Conservation (phyloP, 2,888 invertebrate genomes). For the Eustalomyia histrio region DNA sequence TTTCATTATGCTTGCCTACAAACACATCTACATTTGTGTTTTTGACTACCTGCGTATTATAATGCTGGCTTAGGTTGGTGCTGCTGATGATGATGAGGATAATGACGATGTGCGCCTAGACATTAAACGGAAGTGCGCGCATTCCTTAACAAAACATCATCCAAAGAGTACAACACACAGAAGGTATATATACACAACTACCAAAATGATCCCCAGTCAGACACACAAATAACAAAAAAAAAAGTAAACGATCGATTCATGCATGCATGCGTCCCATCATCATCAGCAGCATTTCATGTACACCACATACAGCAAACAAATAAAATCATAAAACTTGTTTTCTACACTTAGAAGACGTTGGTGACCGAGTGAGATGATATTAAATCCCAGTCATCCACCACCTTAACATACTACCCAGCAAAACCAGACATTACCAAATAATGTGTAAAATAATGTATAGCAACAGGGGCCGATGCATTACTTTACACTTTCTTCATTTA, state of each 20-base stretch:
- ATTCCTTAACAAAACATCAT: conserved; percentile 74
- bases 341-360: conserved; percentile 50
- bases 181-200: neutral
- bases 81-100: conserved; percentile 47
- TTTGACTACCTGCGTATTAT: conserved; percentile 60
- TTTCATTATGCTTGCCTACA: conserved; percentile 46
- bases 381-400: conserved; percentile 43
- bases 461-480: no score
- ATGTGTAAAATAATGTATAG: no score
- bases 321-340: conserved; percentile 59
- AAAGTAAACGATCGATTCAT: conserved; percentile 42
- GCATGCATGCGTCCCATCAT: conserved; percentile 40
- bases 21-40: conserved; percentile 23
- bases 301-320: conserved; percentile 24
- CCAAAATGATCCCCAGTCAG: neutral
- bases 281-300: conserved; percentile 31
- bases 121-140: conserved; percentile 69
- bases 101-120: conserved; percentile 64
- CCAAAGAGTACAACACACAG: conserved; percentile 11
- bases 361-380: conserved; percentile 56
- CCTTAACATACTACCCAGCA: conserved; percentile 26
- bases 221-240: neutral
- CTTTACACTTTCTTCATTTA: no score
- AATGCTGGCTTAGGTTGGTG: conserved; percentile 25
- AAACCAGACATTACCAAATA: no score